Evolutionary conservation across 2,113 vertebrate species (phyloP), one percentile per base, ranked within the genome.

Genomic region (Anolis carolinensis): DNA sequence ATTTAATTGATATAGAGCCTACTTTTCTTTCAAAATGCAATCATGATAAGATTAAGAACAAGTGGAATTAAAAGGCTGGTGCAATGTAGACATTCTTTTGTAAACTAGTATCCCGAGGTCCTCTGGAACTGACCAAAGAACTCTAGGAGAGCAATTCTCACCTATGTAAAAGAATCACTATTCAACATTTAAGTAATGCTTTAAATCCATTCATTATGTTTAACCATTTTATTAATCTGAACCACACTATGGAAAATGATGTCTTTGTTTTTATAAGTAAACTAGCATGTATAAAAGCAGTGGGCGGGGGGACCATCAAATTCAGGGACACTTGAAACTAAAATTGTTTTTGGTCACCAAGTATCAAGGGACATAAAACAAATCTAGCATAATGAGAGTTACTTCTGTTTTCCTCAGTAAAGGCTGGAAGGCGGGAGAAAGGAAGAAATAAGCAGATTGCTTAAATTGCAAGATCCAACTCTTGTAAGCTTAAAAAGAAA

Each of bases 391-490:
- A 2, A 3, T 85, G 86, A 89, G 90, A 91, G 34, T 0, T 52
- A 89, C 27, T 0, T 59, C 83, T 39, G 65, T 50, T 34, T 87
- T 75, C 68, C 84, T 4, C 73, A 65, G 7, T 27, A 25, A 2
- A 70, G 36, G n/a, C 1, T n/a, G 88, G 83, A 0, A 18, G 52
- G 14, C 14, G 13, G 55, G 55, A 59, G 55, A 13, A 18, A 59
- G 16, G 88, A 79, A 76, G 84, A 25, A 88, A 86, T 88, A 93
- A 92, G 84, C 79, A 75, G 84, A 90, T 95, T 92, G 90, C 79
- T 85, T 71, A 30, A 80, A 81, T 62, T 90, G 85, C 88, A 73
- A 90, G 93, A 91, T 68, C 79, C 36, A 79, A 32, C 82, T 92
- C 59, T 83, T 8, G 6, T 1, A 89, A 93, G 79, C 91, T 84